Base-by-base conservation (phyloP, 1,140 invertebrate species). In the Eueides isabella region DNA sequence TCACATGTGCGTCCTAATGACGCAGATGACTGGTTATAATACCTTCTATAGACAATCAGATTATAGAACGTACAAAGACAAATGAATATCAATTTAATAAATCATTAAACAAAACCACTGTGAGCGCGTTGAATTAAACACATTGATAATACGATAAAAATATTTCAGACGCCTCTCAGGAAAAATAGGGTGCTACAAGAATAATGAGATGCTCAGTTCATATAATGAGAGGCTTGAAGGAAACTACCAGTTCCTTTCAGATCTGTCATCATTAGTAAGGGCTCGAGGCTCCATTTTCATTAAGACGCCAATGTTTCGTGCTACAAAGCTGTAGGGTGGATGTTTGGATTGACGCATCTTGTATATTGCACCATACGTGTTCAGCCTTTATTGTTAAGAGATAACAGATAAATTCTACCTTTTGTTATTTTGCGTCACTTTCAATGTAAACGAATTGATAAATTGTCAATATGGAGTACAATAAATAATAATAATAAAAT, bases 261-360 rank as follows among this genome's bases (percentile, higher is more conserved):
- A 91, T 89, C 88, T 86, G 90, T 87, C 89, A 90, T 92, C 88
- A 92, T 90, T 91, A 91, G 84, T 71, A 84, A 71, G 72, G 75
- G 83, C 87, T 89, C 68, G 79, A 80, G 86, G 85, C 85, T 55
- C 79, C 77, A 83, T 84, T 88, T 90, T 90, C 88, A 92, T 92
- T 89, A 86, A 87, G 84, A 89, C 82, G 78, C 82, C 85, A 84
- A 87, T 86, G 84, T 87, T 90, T 88, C 80, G 81, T 83, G 87
- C 85, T 80, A 86, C 86, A 85, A 85, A 85, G 68, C 79, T 31
- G 12, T 30, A 74, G 76, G 76, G 72, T 64, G 55, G 67, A 63
- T 73, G 65, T 41, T 71, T 79, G 61, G 48, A 55, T 55, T 76
- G 72, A 74, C 79, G 75, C 75, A 31, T 76, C 48, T 62, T 65